Conservation (phyloP, 2,113 vertebrate species). For the Notothenia rossii region DNA sequence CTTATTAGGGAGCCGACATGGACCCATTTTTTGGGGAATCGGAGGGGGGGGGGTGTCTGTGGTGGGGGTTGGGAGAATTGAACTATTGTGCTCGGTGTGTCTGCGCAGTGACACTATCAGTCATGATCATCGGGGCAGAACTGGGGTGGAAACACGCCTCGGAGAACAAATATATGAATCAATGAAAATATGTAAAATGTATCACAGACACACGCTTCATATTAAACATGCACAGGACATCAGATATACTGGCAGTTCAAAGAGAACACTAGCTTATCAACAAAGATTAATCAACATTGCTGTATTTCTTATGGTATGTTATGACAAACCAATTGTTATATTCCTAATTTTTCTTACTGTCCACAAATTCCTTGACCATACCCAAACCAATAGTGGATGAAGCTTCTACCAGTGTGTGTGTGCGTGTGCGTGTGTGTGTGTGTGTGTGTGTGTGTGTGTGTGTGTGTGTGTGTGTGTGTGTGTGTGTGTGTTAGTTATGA, state of each 20-base stretch:
- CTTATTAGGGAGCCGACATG: constrained; percentile 16
- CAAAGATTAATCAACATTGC: no score
- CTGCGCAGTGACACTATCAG: constrained; percentile 41
- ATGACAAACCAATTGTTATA: no score
- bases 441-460: no score
- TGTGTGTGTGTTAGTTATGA: no score
- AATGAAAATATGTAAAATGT: neutral
- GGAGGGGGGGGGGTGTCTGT: constrained; percentile 47
- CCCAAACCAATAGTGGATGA: neutral
- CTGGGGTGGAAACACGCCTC: constrained; percentile 31
- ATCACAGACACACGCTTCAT: neutral
- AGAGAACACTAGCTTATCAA: no score
- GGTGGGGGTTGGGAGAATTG: constrained; percentile 47
- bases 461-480: no score
- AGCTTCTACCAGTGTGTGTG: no score
- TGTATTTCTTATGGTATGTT: no score
- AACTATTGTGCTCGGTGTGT: constrained; percentile 39
- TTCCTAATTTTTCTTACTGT: neutral
- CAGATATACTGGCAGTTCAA: no score
- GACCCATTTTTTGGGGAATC: constrained; percentile 27
- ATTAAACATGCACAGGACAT: neutral
- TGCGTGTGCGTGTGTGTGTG: no score
- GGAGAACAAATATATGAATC: constrained; percentile 5
- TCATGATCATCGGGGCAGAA: constrained; percentile 35
- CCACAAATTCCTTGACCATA: neutral